Evolutionary conservation across 2,888 invertebrate genomes (phyloP).

Genomic region (Hartigia nigra): DNA sequence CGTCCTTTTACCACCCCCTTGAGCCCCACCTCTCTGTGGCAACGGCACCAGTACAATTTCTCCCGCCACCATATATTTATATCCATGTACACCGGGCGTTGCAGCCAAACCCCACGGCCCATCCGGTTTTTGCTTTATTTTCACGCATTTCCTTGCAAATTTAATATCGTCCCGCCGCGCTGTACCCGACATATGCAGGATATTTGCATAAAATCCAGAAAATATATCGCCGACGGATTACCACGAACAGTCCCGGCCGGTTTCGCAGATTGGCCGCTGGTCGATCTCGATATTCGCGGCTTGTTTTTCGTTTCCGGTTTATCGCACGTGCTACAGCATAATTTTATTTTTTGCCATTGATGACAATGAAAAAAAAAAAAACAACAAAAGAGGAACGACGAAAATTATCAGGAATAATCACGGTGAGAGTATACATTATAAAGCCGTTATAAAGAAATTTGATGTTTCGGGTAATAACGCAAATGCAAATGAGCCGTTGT

Average conservation of each 20-base stretch:
- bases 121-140: constrained; percentile 31
- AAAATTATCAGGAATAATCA: neutral
- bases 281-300: neutral
- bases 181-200: constrained; percentile 21
- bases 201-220: constrained; percentile 32
- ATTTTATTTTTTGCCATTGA: neutral
- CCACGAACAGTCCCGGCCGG: constrained; percentile 8
- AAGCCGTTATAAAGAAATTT: neutral
- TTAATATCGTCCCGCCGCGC: constrained; percentile 37
- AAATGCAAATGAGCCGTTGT: neutral
- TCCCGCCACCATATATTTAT: neutral
- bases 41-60: neutral
- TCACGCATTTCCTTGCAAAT: constrained; percentile 33
- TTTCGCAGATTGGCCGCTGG: constrained; percentile 11
- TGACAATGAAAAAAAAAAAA: neutral
- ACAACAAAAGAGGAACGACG: no score
- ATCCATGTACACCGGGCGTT: neutral
- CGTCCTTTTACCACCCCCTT: no score
- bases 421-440: neutral
- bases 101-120: neutral
- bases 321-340: neutral
- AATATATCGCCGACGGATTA: constrained; percentile 23
- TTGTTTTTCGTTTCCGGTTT: neutral
- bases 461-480: neutral
- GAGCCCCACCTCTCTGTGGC: neutral